Percentiles rank a stretch among this genome's conserved stretches.
These are phyloP conservation scores for Gambusia holbrooki DNA, from an alignment of 2,113 vertebrate species.

Conservation along the genomic window DNA sequence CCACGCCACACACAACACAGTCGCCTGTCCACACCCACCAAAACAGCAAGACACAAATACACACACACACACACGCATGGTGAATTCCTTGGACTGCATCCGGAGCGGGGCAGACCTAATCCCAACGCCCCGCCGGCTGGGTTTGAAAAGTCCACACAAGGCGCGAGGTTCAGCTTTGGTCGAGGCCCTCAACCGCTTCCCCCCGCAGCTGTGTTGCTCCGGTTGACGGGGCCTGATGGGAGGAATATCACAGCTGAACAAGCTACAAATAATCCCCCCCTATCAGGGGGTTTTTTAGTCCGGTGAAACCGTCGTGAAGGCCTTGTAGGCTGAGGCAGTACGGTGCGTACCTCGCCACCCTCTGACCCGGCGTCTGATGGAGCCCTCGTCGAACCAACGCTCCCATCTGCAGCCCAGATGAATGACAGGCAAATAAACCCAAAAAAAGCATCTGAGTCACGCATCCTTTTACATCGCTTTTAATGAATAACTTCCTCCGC, in stretches of 20 bases:
- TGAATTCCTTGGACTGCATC: slow-evolving; percentile 67
- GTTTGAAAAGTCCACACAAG: slow-evolving; percentile 63
- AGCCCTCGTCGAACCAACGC: slow-evolving; percentile 50
- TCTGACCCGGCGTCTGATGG: slow-evolving; percentile 11
- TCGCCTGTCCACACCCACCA: slow-evolving; percentile 71
- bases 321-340: slow-evolving; percentile 16
- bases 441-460: slow-evolving; percentile 58
- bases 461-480: slow-evolving; percentile 69
- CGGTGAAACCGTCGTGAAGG: slow-evolving; percentile 28
- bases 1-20: slow-evolving; percentile 65
- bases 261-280: slow-evolving; percentile 37
- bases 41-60: slow-evolving; percentile 54
- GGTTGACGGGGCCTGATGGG: slow-evolving; percentile 22
- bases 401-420: slow-evolving; percentile 55
- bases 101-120: slow-evolving; percentile 67
- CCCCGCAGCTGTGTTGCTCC: background rate
- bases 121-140: slow-evolving; percentile 57
- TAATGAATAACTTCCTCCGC: slow-evolving; percentile 70
- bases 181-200: slow-evolving; percentile 43
- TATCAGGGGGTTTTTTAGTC: slow-evolving; percentile 22
- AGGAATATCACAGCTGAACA: slow-evolving; percentile 24
- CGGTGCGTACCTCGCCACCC: slow-evolving; percentile 4
- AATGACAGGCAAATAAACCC: slow-evolving; percentile 70
- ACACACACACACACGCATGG: slow-evolving; percentile 51
- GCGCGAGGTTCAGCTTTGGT: slow-evolving; percentile 54